Percentiles rank a stretch among this genome's conserved stretches.
Evolutionary conservation across 2,797 vertebrate genomes (phyloP).

Genomic region (Syncerus caffer): DNA sequence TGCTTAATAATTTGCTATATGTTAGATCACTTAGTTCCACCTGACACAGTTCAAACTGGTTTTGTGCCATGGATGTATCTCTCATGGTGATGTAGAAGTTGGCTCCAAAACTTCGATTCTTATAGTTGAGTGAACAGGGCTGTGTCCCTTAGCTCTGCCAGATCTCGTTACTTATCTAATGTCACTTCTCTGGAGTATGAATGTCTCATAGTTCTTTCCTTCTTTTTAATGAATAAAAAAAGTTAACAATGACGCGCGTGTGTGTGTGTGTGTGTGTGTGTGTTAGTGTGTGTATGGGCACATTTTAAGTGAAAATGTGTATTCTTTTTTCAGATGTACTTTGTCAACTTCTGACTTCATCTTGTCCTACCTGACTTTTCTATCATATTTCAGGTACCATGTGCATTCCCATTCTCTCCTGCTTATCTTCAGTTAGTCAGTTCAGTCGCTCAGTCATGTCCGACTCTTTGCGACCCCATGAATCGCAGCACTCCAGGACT

Average conservation of each 20-base stretch:
- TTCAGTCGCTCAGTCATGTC: fast-evolving
- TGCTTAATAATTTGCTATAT: background rate
- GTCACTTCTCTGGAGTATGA: background rate
- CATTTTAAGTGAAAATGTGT: background rate
- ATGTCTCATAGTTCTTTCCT: background rate
- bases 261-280: background rate
- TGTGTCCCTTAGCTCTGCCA: background rate
- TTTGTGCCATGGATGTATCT: background rate
- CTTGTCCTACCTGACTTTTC: background rate
- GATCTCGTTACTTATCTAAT: background rate
- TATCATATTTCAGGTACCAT: background rate
- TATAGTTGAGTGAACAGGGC: background rate
- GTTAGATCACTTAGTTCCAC: background rate
- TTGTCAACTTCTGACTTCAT: background rate
- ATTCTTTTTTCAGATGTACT: background rate
- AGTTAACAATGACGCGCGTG: background rate
- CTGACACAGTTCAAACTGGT: background rate
- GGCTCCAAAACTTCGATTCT: background rate
- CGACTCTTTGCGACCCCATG: fast-evolving
- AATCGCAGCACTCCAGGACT: fast-evolving
- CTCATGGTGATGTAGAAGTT: background rate
- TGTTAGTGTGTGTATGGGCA: background rate
- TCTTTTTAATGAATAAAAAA: background rate
- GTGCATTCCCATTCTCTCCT: background rate
- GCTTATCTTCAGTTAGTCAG: background rate